Percentiles rank a stretch among this genome's conserved stretches.
Conservation (phyloP, 2,797 vertebrate species). For the Fringilla coelebs region DNA sequence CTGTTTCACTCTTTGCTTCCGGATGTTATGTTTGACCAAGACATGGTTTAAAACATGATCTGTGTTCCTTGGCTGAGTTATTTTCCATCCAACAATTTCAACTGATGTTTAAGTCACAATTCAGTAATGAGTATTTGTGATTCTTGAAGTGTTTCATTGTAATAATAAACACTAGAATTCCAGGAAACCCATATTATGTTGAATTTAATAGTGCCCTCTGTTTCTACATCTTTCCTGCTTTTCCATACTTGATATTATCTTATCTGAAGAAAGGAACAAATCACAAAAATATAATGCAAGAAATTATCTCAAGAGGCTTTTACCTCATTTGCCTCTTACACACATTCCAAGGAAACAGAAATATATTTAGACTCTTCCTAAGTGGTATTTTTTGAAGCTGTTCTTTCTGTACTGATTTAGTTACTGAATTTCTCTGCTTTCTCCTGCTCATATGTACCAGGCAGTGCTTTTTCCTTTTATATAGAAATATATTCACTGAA, state of each 20-base stretch:
- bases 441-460: neutral
- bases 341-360: neutral
- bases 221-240: neutral
- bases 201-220: neutral
- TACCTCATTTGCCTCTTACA: neutral
- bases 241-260: neutral
- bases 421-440: neutral
- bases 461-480: neutral
- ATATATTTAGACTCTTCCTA: neutral
- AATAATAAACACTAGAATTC: neutral
- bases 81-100: neutral
- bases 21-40: neutral
- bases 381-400: neutral
- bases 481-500: neutral
- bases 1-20: neutral
- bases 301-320: neutral
- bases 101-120: neutral
- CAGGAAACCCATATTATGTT: neutral
- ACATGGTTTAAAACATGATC: neutral
- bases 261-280: neutral
- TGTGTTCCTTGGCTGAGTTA: neutral
- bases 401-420: neutral
- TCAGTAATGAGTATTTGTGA: neutral
- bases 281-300: neutral
- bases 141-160: neutral